Conservation (phyloP, 2,113 vertebrate genomes). For the Terrapene triunguis region DNA sequence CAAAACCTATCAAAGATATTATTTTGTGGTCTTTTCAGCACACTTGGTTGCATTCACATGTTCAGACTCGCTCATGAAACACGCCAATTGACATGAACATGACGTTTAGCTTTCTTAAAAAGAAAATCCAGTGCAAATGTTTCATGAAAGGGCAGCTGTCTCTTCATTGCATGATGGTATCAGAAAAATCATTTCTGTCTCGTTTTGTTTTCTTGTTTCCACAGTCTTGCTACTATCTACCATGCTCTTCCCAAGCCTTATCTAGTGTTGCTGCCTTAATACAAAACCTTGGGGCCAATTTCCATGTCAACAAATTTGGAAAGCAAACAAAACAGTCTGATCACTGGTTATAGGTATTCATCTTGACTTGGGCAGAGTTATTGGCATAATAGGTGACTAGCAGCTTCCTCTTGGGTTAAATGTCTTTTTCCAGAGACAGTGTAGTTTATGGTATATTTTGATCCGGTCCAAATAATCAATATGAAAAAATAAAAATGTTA, state of each 20-base stretch:
- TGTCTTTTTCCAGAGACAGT: slow-evolving; percentile 62
- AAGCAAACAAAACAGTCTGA: neutral
- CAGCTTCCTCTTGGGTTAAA: slow-evolving; percentile 30
- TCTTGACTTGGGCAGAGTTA: neutral
- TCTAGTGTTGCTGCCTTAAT: neutral
- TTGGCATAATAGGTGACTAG: slow-evolving; percentile 33
- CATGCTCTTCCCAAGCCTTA: neutral
- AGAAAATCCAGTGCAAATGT: neutral
- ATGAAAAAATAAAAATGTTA: neutral
- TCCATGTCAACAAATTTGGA: neutral
- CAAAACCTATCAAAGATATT: neutral
- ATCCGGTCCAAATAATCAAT: fast-evolving
- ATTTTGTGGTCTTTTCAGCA: neutral
- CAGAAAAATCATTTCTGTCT: neutral
- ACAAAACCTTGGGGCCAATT: neutral
- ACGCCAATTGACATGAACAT: neutral
- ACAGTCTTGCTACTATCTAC: neutral
- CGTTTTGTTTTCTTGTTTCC: neutral
- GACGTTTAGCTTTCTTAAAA: neutral
- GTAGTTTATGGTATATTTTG: slow-evolving; percentile 58
- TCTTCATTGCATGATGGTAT: neutral
- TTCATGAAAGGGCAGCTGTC: fast-evolving
- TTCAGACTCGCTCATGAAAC: neutral
- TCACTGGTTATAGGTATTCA: neutral
- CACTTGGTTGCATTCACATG: fast-evolving